Base-by-base conservation (phyloP, 2,888 invertebrate species). In the Entomobrya multifasciata region DNA sequence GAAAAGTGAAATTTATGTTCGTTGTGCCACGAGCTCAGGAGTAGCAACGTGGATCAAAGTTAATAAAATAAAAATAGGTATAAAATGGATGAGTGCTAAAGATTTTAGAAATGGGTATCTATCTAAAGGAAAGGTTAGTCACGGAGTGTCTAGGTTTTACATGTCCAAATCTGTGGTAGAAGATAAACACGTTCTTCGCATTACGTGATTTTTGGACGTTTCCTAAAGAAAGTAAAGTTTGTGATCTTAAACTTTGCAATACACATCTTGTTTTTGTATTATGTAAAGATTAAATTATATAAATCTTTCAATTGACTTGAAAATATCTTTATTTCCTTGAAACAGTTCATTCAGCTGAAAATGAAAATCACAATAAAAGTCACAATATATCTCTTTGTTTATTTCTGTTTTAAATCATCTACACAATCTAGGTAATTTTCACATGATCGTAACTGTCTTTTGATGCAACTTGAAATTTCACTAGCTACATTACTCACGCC, bases 81-180 rank as follows among this genome's bases (percentile, higher is more conserved):
- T 94, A 92, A 95, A 94, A 92, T 93, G 94, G 91, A 96, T 98
- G 94, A 94, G 94, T 74, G 96, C 97, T 2, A 91, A 93, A 91
- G 97, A 97, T 92, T 98, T 98, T 93, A 95, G 95, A 92, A 97
- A 97, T 93, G 98, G 98, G 10, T 98, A 95, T 92, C 93, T 97
- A 41, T 95, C 94, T 91, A 95, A 95, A 93, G 91, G 55, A 22
- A 87, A 85, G 49, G 27, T 57, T 52, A 52, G 27, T 13, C 25
- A 52, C 15, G 36, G 47, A 47, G 60, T 47, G 8, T 41, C 86
- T 20, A 25, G 36, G 22, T 86, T 79, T 80, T 72, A 78, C 55
- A 15, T 62, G 15, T 79, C 79, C 15, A 65, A 65, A 49, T 80
- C 80, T 0, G 55, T 52, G 0, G 60, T 80, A 20, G 80, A 77